Conservation (phyloP, 2,888 invertebrate genomes). For the Luffia ferchaultella region DNA sequence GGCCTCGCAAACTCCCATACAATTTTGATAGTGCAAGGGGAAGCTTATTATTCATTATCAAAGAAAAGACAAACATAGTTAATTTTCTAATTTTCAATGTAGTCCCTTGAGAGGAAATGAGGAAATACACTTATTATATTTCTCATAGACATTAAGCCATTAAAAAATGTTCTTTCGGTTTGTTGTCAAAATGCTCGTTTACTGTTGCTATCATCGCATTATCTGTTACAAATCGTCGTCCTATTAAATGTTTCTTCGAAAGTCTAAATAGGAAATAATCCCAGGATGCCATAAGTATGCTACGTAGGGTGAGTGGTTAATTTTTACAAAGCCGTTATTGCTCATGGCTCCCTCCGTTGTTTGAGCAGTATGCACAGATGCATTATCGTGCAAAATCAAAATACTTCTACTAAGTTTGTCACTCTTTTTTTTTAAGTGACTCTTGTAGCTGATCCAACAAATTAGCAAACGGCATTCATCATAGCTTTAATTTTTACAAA, state of each 20-base stretch:
- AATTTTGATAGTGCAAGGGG: no score
- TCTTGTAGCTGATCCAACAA: neutral
- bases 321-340: neutral
- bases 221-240: neutral
- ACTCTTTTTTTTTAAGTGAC: neutral
- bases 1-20: no score
- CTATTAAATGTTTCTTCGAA: neutral
- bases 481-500: neutral
- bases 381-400: neutral
- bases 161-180: neutral
- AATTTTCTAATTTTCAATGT: neutral
- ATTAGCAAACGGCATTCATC: neutral
- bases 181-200: neutral
- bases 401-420: neutral
- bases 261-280: neutral
- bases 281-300: neutral
- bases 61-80: no score
- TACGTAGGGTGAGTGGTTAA: neutral
- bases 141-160: neutral
- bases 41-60: no score
- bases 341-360: neutral
- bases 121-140: neutral
- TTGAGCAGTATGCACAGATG: neutral
- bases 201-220: neutral
- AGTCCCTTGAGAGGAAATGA: neutral